Percentiles rank a stretch among this genome's conserved stretches.
Evolutionary conservation across 2,113 vertebrate genomes (phyloP).

Genomic region (Channa argus): DNA sequence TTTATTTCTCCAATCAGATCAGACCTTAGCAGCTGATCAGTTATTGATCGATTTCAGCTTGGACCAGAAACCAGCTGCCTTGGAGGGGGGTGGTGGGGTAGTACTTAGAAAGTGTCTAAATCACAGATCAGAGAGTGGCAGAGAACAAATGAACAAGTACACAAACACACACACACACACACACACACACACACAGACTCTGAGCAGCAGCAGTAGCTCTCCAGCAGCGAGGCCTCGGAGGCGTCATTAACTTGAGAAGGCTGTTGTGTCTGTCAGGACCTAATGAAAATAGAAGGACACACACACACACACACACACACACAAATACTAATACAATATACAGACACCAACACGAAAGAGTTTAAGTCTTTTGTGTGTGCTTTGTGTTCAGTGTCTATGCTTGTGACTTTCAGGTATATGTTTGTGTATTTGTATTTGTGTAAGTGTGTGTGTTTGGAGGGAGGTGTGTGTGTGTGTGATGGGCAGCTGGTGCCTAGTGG

Average conservation of each 20-base stretch:
- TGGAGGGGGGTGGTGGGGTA: not conserved
- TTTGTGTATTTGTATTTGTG: conserved; percentile 17
- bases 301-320: conserved; percentile 12
- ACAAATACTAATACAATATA: not conserved
- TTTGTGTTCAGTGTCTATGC: conserved; percentile 10
- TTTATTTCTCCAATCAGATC: not conserved
- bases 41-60: not conserved
- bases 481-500: conserved; percentile 62
- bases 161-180: conserved; percentile 3
- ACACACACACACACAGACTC: conserved; percentile 20
- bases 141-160: conserved; percentile 27
- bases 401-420: conserved; percentile 29
- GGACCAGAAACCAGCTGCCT: not conserved
- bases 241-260: conserved; percentile 72
- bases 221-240: conserved; percentile 62
- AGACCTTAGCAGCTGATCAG: not conserved
- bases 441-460: conserved; percentile 18
- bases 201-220: conserved; percentile 10
- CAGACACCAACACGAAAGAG: not conserved
- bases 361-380: not conserved
- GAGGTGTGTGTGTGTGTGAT: conserved; percentile 40
- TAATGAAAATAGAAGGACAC: conserved; percentile 77
- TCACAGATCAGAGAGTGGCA: conserved; percentile 39
- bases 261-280: conserved; percentile 75
- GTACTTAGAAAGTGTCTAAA: conserved; percentile 10